These are phyloP conservation scores for Ormyrus rosae DNA, from an alignment of 2,888 invertebrate genomes.

Conservation along the genomic window DNA sequence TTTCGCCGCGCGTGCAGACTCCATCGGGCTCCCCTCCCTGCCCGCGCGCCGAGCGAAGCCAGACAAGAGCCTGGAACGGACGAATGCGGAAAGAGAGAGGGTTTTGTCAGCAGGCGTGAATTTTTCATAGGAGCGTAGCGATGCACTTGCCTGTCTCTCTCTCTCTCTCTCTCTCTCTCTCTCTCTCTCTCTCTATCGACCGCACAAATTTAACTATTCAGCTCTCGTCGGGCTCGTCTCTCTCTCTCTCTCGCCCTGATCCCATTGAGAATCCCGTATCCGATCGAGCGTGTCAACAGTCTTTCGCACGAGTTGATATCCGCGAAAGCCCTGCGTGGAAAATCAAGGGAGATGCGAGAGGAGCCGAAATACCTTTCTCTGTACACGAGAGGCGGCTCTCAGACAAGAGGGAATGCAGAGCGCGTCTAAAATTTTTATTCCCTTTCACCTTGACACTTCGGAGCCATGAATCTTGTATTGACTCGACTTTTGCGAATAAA, in stretches of 20 bases:
- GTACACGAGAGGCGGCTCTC: no score
- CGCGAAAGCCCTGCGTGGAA: background rate
- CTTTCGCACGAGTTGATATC: constrained; percentile 33
- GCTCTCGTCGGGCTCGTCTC: constrained; percentile 14
- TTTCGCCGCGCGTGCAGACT: constrained; percentile 4
- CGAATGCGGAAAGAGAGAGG: background rate
- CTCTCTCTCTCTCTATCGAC: background rate
- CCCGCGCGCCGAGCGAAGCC: background rate
- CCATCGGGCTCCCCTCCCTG: constrained; percentile 4
- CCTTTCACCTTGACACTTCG: constrained; percentile 2
- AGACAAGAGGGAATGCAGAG: background rate
- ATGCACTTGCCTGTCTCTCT: background rate
- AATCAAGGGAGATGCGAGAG: constrained; percentile 14
- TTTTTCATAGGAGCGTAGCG: constrained; percentile 40
- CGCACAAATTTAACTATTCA: constrained; percentile 41
- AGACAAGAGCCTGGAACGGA: background rate
- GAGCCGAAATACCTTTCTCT: background rate
- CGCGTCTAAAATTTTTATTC: constrained; percentile 46
- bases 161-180: constrained; percentile 1
- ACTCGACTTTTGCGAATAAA: constrained; percentile 27
- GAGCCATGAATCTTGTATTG: constrained; percentile 36
- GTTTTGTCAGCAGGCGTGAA: constrained; percentile 27
- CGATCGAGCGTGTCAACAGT: constrained; percentile 47
- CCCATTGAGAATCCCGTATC: constrained; percentile 25
- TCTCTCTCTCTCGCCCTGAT: background rate